Evolutionary conservation across 2,113 vertebrate species (phyloP).

Genomic region (Xenopus tropicalis): DNA sequence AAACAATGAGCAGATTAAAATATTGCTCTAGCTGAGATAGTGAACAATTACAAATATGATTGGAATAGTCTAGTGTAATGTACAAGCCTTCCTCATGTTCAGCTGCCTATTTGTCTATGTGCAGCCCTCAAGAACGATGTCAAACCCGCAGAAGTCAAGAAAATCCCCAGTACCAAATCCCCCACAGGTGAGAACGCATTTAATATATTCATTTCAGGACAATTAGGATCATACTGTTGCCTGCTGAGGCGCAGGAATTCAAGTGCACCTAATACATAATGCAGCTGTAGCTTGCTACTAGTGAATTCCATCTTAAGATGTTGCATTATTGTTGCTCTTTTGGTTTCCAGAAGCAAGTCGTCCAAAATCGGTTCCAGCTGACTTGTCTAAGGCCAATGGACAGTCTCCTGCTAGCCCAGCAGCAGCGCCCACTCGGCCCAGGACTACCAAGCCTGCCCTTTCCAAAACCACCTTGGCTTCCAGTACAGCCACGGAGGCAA

Average conservation of each 20-base stretch:
- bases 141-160: slow-evolving; percentile 77
- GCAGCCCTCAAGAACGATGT: slow-evolving; percentile 80
- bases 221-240: too few species aligned
- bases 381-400: slow-evolving; percentile 50
- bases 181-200: slow-evolving; percentile 68
- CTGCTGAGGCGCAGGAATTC: too few species aligned
- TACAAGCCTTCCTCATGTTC: too few species aligned
- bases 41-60: too few species aligned
- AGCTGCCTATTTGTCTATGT: neutral
- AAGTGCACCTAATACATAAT: too few species aligned
- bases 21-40: too few species aligned
- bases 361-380: slow-evolving; percentile 63
- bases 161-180: slow-evolving; percentile 66
- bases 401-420: slow-evolving; percentile 48
- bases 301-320: too few species aligned
- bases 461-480: slow-evolving; percentile 55
- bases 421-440: slow-evolving; percentile 54
- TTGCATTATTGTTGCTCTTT: neutral
- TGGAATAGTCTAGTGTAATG: too few species aligned
- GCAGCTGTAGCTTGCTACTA: too few species aligned
- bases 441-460: slow-evolving; percentile 52
- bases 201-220: too few species aligned
- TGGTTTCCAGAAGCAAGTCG: slow-evolving; percentile 57
- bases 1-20: too few species aligned
- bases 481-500: slow-evolving; percentile 55